A percentile compares a stretch with the other conserved stretches of the same genome.
Evolutionary conservation across 2,113 vertebrate genomes (phyloP).

Genomic region (Tetrax tetrax): DNA sequence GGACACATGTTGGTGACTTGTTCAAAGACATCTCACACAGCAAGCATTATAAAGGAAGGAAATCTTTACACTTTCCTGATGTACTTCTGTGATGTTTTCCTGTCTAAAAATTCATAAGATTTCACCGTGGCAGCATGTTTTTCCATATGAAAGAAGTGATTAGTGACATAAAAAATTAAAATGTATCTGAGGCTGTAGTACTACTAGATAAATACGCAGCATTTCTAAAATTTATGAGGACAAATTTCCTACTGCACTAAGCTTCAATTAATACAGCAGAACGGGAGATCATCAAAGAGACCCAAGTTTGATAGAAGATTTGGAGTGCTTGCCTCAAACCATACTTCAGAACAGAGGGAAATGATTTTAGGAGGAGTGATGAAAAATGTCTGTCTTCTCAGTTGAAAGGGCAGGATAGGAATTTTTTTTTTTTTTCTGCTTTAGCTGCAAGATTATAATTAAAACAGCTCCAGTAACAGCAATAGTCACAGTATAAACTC

Average conservation of each 20-base stretch:
- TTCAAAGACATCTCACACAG: background rate
- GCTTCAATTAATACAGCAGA: constrained; percentile 18
- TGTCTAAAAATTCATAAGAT: background rate
- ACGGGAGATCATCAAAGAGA: background rate
- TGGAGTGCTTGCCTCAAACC: background rate
- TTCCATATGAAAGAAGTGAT: background rate
- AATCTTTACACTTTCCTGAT: background rate
- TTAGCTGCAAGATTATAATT: background rate
- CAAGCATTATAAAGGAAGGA: background rate
- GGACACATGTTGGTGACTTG: background rate
- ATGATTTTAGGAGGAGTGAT: background rate
- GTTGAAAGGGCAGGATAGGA: background rate
- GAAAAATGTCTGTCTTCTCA: constrained; percentile 20
- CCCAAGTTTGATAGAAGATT: background rate
- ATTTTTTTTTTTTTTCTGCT: background rate
- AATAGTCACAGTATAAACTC: background rate
- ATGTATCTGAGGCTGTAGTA: background rate
- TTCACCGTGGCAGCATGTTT: background rate
- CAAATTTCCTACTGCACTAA: background rate
- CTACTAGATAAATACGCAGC: background rate
- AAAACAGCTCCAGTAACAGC: background rate
- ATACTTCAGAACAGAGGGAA: constrained; percentile 31
- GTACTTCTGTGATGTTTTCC: background rate
- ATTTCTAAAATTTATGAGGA: constrained; percentile 41
- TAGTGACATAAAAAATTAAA: constrained; percentile 11